Conservation (phyloP, 2,113 vertebrate species). For the Cathartes aura region DNA sequence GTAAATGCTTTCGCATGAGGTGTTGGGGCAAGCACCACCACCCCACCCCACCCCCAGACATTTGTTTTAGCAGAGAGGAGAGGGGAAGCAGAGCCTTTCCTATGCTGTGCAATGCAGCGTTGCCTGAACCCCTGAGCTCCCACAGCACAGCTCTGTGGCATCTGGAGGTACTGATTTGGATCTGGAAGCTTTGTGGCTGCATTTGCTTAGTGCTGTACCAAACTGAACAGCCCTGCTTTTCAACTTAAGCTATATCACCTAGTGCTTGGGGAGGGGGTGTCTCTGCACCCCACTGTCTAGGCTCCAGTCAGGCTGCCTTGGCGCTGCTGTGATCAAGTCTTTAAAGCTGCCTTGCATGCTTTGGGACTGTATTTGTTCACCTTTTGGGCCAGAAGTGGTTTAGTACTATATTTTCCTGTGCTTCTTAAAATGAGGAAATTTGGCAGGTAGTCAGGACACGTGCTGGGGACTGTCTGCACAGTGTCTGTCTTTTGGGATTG, state of each 20-base stretch:
- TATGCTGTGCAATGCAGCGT: accelerated
- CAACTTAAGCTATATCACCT: background rate
- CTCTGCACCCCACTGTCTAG: background rate
- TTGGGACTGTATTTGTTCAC: background rate
- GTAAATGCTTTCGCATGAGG: background rate
- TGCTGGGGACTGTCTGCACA: background rate
- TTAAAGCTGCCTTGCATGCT: background rate
- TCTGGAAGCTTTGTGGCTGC: background rate
- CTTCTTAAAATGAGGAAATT: background rate
- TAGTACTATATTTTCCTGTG: background rate
- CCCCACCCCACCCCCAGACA: accelerated
- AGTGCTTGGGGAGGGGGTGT: accelerated
- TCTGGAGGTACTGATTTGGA: background rate
- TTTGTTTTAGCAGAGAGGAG: background rate
- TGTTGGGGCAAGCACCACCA: accelerated
- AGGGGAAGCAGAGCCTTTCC: background rate
- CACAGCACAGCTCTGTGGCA: background rate
- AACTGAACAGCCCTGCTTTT: background rate
- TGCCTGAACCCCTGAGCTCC: background rate
- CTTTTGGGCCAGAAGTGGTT: background rate
- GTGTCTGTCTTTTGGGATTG: background rate
- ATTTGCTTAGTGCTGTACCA: background rate
- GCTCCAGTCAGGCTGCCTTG: background rate
- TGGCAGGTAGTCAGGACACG: background rate
- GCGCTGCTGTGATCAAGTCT: background rate